Evolutionary conservation across 2,113 vertebrate genomes (phyloP).

Genomic region (Galeopterus variegatus): DNA sequence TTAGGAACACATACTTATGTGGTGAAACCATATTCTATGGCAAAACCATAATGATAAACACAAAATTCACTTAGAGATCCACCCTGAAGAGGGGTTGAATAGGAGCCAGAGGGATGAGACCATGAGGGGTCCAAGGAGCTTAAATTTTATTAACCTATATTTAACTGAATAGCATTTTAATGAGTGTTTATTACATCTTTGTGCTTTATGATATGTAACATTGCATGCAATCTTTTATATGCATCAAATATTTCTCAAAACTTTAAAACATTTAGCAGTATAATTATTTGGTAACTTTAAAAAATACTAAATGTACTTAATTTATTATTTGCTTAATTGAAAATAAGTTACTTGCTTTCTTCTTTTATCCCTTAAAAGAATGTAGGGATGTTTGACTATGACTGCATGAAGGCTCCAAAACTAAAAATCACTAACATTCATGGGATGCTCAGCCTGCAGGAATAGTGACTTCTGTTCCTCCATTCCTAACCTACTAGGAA

Average conservation of each 20-base stretch:
- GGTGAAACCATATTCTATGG: neutral
- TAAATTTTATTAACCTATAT: neutral
- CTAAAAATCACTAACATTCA: neutral
- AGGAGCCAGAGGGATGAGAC: neutral
- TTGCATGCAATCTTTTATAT: neutral
- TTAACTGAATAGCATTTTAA: neutral
- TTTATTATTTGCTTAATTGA: neutral
- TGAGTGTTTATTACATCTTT: neutral
- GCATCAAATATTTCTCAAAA: neutral
- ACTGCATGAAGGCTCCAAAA: neutral
- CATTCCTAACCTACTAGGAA: neutral
- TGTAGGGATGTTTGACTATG: neutral
- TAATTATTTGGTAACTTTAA: neutral
- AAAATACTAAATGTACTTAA: neutral
- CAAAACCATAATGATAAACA: neutral
- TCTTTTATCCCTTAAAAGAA: neutral
- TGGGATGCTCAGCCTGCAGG: neutral
- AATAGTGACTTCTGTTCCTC: neutral
- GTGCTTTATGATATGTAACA: neutral
- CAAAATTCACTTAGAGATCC: conserved; percentile 13
- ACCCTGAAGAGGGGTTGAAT: neutral
- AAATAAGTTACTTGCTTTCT: neutral
- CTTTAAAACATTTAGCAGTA: neutral
- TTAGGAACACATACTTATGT: neutral
- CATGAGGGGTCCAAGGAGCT: neutral